These are phyloP conservation scores for Caenorhabditis afra DNA, from an alignment of 2,888 invertebrate genomes.

Conservation along the genomic window DNA sequence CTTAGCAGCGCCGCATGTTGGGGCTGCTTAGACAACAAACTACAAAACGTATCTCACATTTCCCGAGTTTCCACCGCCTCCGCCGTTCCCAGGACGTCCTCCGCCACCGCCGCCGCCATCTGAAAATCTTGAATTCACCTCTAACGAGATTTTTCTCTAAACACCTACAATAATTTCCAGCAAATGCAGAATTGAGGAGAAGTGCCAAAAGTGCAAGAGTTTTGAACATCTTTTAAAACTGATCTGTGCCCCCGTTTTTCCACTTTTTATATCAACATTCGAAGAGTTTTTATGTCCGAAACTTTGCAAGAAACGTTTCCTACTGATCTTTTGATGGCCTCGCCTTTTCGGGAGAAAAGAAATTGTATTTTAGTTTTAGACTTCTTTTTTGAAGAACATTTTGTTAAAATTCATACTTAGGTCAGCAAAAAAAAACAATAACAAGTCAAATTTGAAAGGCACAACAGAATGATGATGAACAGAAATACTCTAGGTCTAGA, in stretches of 20 bases:
- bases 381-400: not conserved
- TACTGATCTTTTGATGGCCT: not conserved
- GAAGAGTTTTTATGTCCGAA: not conserved
- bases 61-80: not conserved
- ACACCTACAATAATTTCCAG: not conserved
- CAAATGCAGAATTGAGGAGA: not conserved
- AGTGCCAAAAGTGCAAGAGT: not conserved
- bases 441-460: conserved; percentile 27
- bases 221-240: not conserved
- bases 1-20: no score
- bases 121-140: conserved; percentile 2
- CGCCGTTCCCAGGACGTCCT: not conserved
- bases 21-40: no score
- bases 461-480: conserved; percentile 41
- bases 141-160: conserved; percentile 7
- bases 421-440: not conserved
- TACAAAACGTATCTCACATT: no score
- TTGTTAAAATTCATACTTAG: not conserved
- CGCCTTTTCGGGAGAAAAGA: no score
- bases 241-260: not conserved
- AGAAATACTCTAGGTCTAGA: conserved; percentile 12
- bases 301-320: not conserved
- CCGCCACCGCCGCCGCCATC: not conserved
- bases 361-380: no score
- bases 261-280: not conserved